Percentiles rank a stretch among this genome's conserved stretches.
Evolutionary conservation across 2,113 vertebrate genomes (phyloP).

Genomic region (Motacilla tschutschensis): DNA sequence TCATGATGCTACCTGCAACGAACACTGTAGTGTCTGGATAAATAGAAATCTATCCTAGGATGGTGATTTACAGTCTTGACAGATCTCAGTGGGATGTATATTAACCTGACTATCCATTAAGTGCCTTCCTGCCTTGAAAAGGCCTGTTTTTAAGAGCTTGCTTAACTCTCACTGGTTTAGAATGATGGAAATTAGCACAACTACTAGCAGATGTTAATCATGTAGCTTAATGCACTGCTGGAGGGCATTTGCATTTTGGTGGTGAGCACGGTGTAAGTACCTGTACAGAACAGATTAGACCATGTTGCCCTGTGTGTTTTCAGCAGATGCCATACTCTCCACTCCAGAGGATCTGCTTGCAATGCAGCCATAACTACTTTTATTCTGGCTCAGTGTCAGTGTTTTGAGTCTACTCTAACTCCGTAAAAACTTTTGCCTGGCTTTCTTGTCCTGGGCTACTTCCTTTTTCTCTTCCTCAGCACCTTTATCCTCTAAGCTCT

Average conservation of each 20-base stretch:
- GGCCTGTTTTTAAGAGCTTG: background rate
- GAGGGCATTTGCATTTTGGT: slow-evolving; percentile 21
- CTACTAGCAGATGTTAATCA: slow-evolving; percentile 55
- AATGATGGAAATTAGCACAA: slow-evolving; percentile 26
- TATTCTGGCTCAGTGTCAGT: background rate
- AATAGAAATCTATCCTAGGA: slow-evolving; percentile 3
- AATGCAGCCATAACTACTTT: background rate
- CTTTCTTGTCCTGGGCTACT: background rate
- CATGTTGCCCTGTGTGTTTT: slow-evolving; percentile 3
- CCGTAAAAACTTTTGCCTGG: background rate
- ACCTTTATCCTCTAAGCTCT: background rate
- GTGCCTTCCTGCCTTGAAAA: slow-evolving; percentile 1
- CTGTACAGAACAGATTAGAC: slow-evolving; percentile 17
- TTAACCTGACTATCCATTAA: slow-evolving; percentile 21
- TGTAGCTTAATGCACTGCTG: slow-evolving; percentile 55
- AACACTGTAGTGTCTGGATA: background rate
- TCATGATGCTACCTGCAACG: background rate
- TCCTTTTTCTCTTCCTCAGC: background rate
- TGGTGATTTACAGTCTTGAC: slow-evolving; percentile 36
- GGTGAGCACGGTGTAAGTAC: slow-evolving; percentile 5
- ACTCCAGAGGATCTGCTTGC: background rate
- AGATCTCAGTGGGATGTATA: background rate
- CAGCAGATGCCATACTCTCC: background rate
- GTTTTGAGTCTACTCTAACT: background rate
- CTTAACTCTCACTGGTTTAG: slow-evolving; percentile 28